Percentiles rank a stretch among this genome's conserved stretches.
Conservation (phyloP, 1,140 invertebrate species). For the Tyrophagus putrescentiae region DNA sequence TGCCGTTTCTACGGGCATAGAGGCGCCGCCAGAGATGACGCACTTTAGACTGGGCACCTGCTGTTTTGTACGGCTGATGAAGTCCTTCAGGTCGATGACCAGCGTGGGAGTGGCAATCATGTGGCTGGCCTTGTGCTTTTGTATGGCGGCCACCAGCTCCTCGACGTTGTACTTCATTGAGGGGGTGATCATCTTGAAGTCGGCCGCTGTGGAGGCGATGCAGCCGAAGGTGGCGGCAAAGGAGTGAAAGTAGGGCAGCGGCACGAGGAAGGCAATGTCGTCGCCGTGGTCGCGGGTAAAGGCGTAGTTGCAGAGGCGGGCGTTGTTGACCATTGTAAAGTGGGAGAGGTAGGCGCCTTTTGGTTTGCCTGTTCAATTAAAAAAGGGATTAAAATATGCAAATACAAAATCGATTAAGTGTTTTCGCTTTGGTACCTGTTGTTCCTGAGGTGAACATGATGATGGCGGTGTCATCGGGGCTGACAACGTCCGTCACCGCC, state of each 20-base stretch:
- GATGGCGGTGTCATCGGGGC: constrained; percentile 16
- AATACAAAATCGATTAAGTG: too few species aligned
- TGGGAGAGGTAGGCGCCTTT: constrained; percentile 75
- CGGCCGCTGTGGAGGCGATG: constrained; percentile 32
- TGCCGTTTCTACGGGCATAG: constrained; percentile 14
- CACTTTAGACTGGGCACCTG: constrained; percentile 8
- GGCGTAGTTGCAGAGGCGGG: constrained; percentile 46
- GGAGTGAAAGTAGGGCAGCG: constrained; percentile 84
- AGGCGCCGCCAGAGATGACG: constrained; percentile 18
- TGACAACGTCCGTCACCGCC: constrained; percentile 1
- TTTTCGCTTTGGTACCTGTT: too few species aligned
- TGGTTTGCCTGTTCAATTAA: too few species aligned
- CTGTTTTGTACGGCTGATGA: constrained; percentile 4
- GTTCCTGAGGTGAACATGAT: constrained; percentile 40
- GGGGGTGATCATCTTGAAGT: constrained; percentile 13
- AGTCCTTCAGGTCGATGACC: constrained; percentile 21
- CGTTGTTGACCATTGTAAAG: constrained; percentile 70
- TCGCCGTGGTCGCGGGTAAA: constrained; percentile 33
- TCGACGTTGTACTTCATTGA: constrained; percentile 19
- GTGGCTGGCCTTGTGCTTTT: constrained; percentile 16
- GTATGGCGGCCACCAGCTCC: constrained; percentile 11
- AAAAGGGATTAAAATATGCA: too few species aligned
- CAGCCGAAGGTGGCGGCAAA: constrained; percentile 61
- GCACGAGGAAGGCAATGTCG: constrained; percentile 44
- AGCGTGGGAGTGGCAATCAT: constrained; percentile 20